These are phyloP conservation scores for Boloria selene DNA, from an alignment of 2,888 invertebrate species.

Conservation along the genomic window DNA sequence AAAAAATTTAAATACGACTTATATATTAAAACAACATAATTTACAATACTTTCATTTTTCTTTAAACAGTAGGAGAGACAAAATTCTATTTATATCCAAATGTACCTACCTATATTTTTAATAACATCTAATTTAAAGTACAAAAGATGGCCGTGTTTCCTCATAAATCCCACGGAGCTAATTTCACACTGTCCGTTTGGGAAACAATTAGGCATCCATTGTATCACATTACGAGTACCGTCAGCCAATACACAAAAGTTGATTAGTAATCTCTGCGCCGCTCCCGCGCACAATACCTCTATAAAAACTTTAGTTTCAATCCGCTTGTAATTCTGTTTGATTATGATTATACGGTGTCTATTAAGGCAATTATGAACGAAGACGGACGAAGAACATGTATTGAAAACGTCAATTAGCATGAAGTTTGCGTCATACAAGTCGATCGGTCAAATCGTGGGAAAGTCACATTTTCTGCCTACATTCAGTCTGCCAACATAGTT, in stretches of 20 bases:
- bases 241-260: constrained; percentile 53
- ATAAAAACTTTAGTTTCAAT: constrained; percentile 63
- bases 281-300: constrained; percentile 52
- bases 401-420: constrained; percentile 62
- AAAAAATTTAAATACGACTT: no score
- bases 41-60: no score
- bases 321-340: constrained; percentile 71
- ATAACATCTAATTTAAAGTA: neutral
- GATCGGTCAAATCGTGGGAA: constrained; percentile 52
- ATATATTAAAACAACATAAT: no score
- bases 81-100: neutral
- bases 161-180: constrained; percentile 36
- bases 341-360: constrained; percentile 70
- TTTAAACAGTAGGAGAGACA: no score
- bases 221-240: constrained; percentile 48
- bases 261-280: constrained; percentile 59
- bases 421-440: constrained; percentile 50
- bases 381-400: constrained; percentile 59
- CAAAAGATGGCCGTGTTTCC: neutral
- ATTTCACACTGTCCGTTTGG: constrained; percentile 53
- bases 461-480: constrained; percentile 32
- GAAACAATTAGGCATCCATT: constrained; percentile 62
- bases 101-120: neutral
- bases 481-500: neutral
- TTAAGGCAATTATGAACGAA: constrained; percentile 71